Base-by-base conservation (phyloP, 2,797 vertebrate genomes). In the Echiichthys vipera region DNA sequence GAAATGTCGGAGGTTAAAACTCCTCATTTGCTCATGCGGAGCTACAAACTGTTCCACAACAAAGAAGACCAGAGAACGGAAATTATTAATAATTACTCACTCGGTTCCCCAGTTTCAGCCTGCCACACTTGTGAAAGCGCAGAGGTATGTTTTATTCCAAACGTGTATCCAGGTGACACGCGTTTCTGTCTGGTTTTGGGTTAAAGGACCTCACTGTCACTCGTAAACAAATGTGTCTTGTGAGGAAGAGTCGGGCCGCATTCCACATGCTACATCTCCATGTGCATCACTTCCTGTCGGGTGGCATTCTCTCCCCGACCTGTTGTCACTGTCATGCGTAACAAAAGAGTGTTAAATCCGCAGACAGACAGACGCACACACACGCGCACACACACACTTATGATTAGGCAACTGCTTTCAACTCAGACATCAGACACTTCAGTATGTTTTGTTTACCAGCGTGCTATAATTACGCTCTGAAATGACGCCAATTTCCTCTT, bases 301-400 rank as follows among this genome's bases (percentile, higher is more conserved):
- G 86, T 36, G 8, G n/a, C 90, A 92, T 91, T 91, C 91, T 65
- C 66, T 18, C 18, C 37, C 24, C 29, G 2, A 37, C 58, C 29
- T 40, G 55, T 7, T 24, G 43, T 69, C 68, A 73, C 20, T 37
- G 34, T 14, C 1, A 14, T 34, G 71, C 71, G 53, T 50, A 7
- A 74, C 65, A 62, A 59, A 18, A 9, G 14, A 46, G 47, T 36
- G 64, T 49, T 25, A 53, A 14, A 62, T 54, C 46, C 17, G n/a
- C 36, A 25, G 5, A 18, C 39, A 63, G 50, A 34, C 36, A 32
- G 39, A 53, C 39, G 30, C 46, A 43, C 36, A 59, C 55, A 42
- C 57, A 8, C 37, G 32, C 51, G 7, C 55, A 17, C 34, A 20
- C 43, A 20, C 27, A 2, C 29, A 17, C 43, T 54, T 5, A 32